A percentile compares a stretch with the other conserved stretches of the same genome.
Evolutionary conservation across 1,140 invertebrate genomes (phyloP).

Genomic region (Drosophila serrata): DNA sequence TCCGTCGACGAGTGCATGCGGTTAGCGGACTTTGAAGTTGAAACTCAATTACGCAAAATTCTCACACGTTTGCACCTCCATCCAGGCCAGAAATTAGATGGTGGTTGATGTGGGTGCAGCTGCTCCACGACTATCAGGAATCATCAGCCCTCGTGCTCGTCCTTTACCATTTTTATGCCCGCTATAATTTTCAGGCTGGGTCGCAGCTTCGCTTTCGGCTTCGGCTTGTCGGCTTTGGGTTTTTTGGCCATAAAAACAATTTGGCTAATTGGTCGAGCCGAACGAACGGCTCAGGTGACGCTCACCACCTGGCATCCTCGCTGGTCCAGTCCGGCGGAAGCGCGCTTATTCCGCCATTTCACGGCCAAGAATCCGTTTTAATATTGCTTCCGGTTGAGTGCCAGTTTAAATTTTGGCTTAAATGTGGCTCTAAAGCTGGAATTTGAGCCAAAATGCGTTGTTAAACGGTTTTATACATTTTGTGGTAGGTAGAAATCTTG

Average conservation of each 20-base stretch:
- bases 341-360: conserved; percentile 27
- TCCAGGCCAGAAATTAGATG: conserved; percentile 12
- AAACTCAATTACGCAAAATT: conserved; percentile 83
- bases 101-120: conserved; percentile 73
- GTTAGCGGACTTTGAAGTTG: conserved; percentile 78
- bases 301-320: conserved; percentile 3
- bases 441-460: background rate
- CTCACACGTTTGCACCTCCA: conserved; percentile 74
- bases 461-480: background rate
- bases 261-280: conserved; percentile 74
- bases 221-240: conserved; percentile 4
- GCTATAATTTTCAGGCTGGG: conserved; percentile 9
- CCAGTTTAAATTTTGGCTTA: too few species aligned
- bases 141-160: conserved; percentile 48
- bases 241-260: conserved; percentile 70
- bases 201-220: conserved; percentile 30
- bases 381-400: conserved; percentile 10
- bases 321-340: conserved; percentile 12
- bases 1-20: conserved; percentile 69
- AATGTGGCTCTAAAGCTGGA: background rate
- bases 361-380: conserved; percentile 4
- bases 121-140: conserved; percentile 65
- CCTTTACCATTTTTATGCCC: background rate
- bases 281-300: conserved; percentile 27
- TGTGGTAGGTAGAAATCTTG: background rate